phyloP scores from a whole-genome alignment of 1,140 invertebrate genomes.

The Trichonephila clavipes region DNA sequence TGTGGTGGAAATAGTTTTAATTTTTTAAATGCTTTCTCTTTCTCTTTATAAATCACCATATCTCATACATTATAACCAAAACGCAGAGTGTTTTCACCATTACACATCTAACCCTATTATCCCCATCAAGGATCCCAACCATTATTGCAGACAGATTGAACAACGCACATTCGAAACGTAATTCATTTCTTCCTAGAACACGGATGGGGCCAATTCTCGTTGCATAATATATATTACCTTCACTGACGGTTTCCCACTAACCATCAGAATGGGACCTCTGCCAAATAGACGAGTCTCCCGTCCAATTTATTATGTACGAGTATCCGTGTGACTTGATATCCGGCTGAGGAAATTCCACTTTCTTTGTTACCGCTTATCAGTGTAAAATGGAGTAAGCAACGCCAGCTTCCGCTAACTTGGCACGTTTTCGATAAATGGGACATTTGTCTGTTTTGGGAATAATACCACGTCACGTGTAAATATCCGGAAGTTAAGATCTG shows the following conservation, averaged over 20 bases:
- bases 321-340: background rate
- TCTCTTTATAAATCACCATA: too few species aligned
- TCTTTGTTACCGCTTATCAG: too few species aligned
- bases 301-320: background rate
- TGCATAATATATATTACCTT: conserved; percentile 25
- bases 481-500: background rate
- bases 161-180: background rate
- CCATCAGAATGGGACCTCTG: background rate
- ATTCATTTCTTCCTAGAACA: background rate
- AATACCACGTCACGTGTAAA: background rate
- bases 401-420: background rate
- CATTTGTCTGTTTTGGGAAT: too few species aligned
- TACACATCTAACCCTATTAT: too few species aligned
- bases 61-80: too few species aligned
- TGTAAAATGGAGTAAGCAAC: background rate
- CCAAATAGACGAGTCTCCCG: background rate
- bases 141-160: background rate
- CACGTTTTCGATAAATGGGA: too few species aligned
- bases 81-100: too few species aligned
- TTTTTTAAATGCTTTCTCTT: too few species aligned
- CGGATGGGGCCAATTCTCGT: background rate
- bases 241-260: background rate
- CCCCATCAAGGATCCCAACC: background rate
- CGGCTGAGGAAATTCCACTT: background rate
- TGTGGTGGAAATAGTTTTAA: too few species aligned